Percentiles rank a stretch among this genome's conserved stretches.
These are phyloP conservation scores for Lasioglossum morio DNA, from an alignment of 2,888 invertebrate species.

Conservation along the genomic window DNA sequence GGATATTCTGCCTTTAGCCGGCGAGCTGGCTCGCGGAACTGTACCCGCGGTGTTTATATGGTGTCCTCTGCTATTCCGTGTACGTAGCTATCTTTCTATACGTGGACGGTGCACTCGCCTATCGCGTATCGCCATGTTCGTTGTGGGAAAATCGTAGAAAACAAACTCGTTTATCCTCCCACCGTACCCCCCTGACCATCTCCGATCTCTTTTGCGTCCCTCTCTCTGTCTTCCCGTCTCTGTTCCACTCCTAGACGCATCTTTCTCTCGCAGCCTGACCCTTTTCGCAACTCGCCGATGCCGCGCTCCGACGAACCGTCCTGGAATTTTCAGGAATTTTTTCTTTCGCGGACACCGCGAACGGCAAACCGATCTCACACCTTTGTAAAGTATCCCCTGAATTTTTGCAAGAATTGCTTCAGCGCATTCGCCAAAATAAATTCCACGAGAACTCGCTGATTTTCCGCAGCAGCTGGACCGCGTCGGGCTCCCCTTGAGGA, in stretches of 20 bases:
- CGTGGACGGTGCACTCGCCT: constrained; percentile 69
- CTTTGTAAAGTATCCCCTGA: no score
- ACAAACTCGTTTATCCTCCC: constrained; percentile 79
- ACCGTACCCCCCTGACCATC: constrained; percentile 45
- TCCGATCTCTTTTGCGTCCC: constrained; percentile 43
- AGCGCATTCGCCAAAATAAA: background rate
- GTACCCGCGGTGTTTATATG: constrained; percentile 82
- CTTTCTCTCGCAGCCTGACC: constrained; percentile 25
- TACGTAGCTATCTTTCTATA: constrained; percentile 76
- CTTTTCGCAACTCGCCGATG: constrained; percentile 37
- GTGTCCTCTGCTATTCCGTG: constrained; percentile 80
- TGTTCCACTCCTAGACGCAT: background rate
- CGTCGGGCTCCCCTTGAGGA: background rate
- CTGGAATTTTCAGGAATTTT: constrained; percentile 47
- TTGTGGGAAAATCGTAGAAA: constrained; percentile 83
- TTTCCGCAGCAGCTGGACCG: background rate
- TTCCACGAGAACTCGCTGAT: background rate
- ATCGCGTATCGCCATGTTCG: constrained; percentile 79
- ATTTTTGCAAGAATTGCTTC: background rate
- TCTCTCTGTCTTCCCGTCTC: constrained; percentile 3
- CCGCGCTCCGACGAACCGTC: background rate
- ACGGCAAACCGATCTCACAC: background rate
- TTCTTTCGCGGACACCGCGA: constrained; percentile 9
- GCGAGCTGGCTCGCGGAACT: constrained; percentile 73
- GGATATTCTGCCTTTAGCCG: constrained; percentile 78